These are phyloP conservation scores for Oxyura jamaicensis DNA, from an alignment of 2,113 vertebrate genomes.

Conservation along the genomic window DNA sequence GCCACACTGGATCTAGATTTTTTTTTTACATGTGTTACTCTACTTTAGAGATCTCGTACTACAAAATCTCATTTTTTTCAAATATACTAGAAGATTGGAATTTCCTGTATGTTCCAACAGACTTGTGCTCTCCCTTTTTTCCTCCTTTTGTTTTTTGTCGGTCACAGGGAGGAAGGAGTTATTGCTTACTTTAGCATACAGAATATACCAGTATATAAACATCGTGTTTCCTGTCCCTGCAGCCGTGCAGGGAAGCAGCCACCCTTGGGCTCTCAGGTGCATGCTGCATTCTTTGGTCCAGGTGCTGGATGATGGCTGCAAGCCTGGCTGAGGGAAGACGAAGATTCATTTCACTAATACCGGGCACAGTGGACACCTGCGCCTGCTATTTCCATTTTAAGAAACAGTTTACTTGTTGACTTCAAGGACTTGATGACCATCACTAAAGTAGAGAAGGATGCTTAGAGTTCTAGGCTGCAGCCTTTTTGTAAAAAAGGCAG, in stretches of 20 bases:
- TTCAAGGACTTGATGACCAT: background rate
- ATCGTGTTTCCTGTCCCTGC: background rate
- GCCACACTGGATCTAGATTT: background rate
- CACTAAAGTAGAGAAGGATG: background rate
- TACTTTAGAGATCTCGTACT: background rate
- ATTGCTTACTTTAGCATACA: background rate
- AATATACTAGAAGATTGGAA: background rate
- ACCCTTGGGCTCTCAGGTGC: background rate
- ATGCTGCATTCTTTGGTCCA: accelerated
- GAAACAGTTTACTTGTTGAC: background rate
- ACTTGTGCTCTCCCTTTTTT: background rate
- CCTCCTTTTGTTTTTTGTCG: background rate
- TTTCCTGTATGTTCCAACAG: background rate
- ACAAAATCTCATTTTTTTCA: background rate
- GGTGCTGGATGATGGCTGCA: background rate
- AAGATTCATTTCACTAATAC: background rate
- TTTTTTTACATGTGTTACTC: background rate
- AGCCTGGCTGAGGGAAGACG: background rate
- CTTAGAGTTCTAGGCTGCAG: background rate
- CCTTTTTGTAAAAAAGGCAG: background rate
- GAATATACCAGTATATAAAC: background rate
- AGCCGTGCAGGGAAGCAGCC: accelerated
- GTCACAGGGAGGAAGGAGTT: background rate
- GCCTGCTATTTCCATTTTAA: background rate
- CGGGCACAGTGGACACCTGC: background rate